Evolutionary conservation across 1,140 invertebrate species (phyloP).

Genomic region (Hycleus cichorii): DNA sequence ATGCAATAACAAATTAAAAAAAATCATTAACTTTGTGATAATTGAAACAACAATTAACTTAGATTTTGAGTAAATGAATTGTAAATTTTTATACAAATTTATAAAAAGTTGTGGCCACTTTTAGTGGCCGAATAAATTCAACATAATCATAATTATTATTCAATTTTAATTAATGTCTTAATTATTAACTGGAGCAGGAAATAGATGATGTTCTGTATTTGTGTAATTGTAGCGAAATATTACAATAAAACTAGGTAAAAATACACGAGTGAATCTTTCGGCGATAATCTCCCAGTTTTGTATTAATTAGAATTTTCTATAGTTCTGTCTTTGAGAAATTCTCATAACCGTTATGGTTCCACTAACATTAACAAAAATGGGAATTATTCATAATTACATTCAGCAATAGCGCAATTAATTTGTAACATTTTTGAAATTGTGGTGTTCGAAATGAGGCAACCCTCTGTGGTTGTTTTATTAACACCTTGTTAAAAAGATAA

Average conservation of each 20-base stretch:
- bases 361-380: background rate
- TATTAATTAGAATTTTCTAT: background rate
- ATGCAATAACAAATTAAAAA: too few relatives aligned
- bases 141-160: background rate
- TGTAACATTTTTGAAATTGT: too few relatives aligned
- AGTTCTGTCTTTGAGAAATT: slow-evolving; percentile 2
- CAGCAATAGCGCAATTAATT: too few relatives aligned
- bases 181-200: slow-evolving; percentile 11
- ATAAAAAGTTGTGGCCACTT: background rate
- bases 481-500: too few relatives aligned
- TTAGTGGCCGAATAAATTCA: background rate
- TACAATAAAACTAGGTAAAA: slow-evolving; percentile 6
- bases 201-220: background rate
- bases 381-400: too few relatives aligned
- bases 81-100: too few relatives aligned
- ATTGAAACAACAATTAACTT: too few relatives aligned
- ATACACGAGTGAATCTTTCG: background rate
- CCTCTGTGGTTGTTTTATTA: too few relatives aligned
- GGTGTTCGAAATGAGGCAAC: too few relatives aligned
- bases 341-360: slow-evolving; percentile 3
- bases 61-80: too few relatives aligned
- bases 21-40: too few relatives aligned
- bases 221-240: slow-evolving; percentile 6
- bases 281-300: background rate
- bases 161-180: slow-evolving; percentile 3